These are phyloP conservation scores for Caenorhabditis japonica DNA, from an alignment of 2,888 invertebrate genomes.

Conservation along the genomic window DNA sequence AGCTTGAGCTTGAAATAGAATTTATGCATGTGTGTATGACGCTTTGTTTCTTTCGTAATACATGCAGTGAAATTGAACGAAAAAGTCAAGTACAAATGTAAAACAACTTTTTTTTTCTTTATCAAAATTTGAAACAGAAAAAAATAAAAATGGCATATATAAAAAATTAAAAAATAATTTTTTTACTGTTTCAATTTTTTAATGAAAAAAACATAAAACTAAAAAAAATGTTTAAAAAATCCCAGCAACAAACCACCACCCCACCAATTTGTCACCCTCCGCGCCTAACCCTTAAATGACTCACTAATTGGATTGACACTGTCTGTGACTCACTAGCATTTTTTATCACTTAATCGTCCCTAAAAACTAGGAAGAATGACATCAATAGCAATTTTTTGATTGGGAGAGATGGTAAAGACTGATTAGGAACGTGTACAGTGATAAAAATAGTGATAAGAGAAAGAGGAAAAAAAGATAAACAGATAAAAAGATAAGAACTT, in stretches of 20 bases:
- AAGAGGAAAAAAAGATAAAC: not conserved
- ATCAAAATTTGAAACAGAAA: not conserved
- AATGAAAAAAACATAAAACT: constrained; percentile 1
- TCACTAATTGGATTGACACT: constrained; percentile 43
- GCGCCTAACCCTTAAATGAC: not conserved
- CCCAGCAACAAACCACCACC: too few species aligned
- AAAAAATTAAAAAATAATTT: not conserved
- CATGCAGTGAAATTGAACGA: too few species aligned
- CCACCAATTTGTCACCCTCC: not conserved
- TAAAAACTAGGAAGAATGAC: too few species aligned
- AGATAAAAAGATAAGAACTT: constrained; percentile 1
- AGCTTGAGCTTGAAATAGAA: too few species aligned
- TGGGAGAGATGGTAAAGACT: too few species aligned
- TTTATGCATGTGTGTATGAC: too few species aligned
- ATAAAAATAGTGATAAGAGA: not conserved
- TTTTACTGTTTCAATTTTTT: not conserved
- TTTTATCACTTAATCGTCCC: too few species aligned
- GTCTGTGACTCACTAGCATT: constrained; percentile 8
- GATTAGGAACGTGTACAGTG: too few species aligned
- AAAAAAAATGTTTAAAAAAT: constrained; percentile 1
- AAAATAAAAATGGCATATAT: not conserved
- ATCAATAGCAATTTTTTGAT: too few species aligned
- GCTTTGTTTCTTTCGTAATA: too few species aligned
- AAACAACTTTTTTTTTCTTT: too few species aligned
- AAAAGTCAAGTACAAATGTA: too few species aligned